phyloP scores from a whole-genome alignment of 2,888 invertebrate genomes.

The Pherbina coryleti region DNA sequence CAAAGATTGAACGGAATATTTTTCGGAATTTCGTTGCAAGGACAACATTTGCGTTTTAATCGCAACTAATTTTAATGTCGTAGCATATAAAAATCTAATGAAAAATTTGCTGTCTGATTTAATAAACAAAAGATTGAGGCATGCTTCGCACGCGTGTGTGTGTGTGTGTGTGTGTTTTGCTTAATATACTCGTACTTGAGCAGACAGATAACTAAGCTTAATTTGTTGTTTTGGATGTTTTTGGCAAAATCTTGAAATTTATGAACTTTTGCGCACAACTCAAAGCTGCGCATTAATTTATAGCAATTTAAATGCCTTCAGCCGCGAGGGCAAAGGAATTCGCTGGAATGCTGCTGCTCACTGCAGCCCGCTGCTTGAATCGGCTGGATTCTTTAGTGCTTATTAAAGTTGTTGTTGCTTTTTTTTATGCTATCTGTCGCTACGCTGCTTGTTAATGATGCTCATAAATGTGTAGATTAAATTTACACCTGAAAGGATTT shows the following conservation, averaged over 20 bases:
- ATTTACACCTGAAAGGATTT: constrained; percentile 49
- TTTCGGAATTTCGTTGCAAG: constrained; percentile 4
- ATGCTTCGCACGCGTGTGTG: neutral
- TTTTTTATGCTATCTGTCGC: constrained; percentile 12
- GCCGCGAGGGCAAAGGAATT: constrained; percentile 25
- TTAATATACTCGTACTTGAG: neutral
- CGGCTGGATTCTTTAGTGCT: neutral
- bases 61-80: neutral
- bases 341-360: neutral
- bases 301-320: constrained; percentile 50
- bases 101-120: neutral
- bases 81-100: neutral
- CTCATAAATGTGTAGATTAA: constrained; percentile 51
- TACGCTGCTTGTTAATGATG: constrained; percentile 45
- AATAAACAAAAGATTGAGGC: constrained; percentile 20
- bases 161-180: neutral
- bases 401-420: neutral
- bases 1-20: neutral
- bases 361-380: neutral
- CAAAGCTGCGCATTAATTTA: constrained; percentile 49
- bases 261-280: constrained; percentile 25
- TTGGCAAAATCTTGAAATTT: constrained; percentile 38
- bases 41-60: neutral
- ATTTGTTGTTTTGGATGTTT: constrained; percentile 35
- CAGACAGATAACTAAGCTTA: neutral